A percentile compares a stretch with the other conserved stretches of the same genome.
Conservation (phyloP, 2,113 vertebrate species). For the Sciurus niger region DNA sequence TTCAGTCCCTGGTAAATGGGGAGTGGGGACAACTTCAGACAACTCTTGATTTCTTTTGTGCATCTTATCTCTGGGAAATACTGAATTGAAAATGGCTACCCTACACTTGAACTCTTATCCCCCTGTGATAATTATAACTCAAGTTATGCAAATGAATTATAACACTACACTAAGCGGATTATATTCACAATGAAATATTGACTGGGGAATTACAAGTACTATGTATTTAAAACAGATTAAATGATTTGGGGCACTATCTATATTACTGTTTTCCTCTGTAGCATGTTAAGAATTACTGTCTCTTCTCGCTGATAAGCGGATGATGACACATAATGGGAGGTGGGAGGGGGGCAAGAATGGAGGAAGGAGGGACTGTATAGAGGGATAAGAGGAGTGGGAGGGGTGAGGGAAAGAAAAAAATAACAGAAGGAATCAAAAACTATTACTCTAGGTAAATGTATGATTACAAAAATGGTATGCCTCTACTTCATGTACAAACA, state of each 20-base stretch:
- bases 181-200: neutral
- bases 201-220: neutral
- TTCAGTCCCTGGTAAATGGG: neutral
- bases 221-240: constrained; percentile 22
- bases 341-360: too few relatives aligned
- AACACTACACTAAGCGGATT: neutral
- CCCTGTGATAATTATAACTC: constrained; percentile 13
- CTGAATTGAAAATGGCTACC: neutral
- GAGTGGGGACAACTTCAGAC: neutral
- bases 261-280: neutral
- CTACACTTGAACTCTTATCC: neutral
- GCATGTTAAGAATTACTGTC: constrained; percentile 26
- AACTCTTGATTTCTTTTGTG: constrained; percentile 16
- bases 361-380: too few relatives aligned
- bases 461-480: too few relatives aligned
- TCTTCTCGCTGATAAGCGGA: too few relatives aligned
- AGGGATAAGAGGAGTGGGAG: too few relatives aligned
- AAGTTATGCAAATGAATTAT: constrained; percentile 29
- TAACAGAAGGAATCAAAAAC: too few relatives aligned
- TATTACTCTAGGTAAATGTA: too few relatives aligned
- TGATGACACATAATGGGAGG: too few relatives aligned
- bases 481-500: too few relatives aligned
- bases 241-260: neutral
- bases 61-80: neutral
- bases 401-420: too few relatives aligned